Evolutionary conservation across 1,140 invertebrate genomes (phyloP), one percentile per base, ranked within the genome.

Genomic region (Watersipora subatra): DNA sequence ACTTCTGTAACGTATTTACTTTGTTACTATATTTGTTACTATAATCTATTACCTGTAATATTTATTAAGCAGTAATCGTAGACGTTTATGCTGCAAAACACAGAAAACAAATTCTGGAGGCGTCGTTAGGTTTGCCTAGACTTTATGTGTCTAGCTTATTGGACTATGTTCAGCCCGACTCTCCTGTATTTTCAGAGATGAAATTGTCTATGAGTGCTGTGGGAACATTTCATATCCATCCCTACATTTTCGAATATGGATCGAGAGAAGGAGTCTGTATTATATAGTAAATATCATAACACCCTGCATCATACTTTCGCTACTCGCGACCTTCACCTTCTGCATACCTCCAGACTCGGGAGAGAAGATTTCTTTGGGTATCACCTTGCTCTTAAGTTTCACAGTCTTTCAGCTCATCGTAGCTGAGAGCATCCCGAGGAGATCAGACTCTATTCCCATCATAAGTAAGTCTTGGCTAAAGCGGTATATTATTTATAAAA

Each of bases 381-480:
- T 85, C 59, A 85, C 84, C 2, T 82, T 85, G 17, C 75, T 85
- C 1, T 72, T 85, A 3, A 82, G 84, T 0, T 84, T 85, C 69
- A 83, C 82, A 58, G 84, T 85, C 46, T 85, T 85, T 72, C 83
- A 85, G 83, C 71, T 85, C 62, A 79, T 82, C 34, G 83, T 85
- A 26, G 83, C 83, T 15, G 84, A 85, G 71, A 84, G 83, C 67
- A 80, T 85, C 71, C 84, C 84, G 12, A 82, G 84, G 69, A 85
- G 84, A 2, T 85, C 84, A 7, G 83, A 84, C 68, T 83, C 79
- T 63, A 83, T 85, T 20, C 84, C 84, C 29, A 71, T 85, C 28
- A 81, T 85, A 34, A 84, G 84, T 84, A 79, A 73, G 73, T 71
- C 57, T 62, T 34, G 1, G n/a, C n/a, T n/a, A n/a, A n/a, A n/a